phyloP scores from a whole-genome alignment of 1,140 invertebrate species.

The Chionoecetes opilio region DNA sequence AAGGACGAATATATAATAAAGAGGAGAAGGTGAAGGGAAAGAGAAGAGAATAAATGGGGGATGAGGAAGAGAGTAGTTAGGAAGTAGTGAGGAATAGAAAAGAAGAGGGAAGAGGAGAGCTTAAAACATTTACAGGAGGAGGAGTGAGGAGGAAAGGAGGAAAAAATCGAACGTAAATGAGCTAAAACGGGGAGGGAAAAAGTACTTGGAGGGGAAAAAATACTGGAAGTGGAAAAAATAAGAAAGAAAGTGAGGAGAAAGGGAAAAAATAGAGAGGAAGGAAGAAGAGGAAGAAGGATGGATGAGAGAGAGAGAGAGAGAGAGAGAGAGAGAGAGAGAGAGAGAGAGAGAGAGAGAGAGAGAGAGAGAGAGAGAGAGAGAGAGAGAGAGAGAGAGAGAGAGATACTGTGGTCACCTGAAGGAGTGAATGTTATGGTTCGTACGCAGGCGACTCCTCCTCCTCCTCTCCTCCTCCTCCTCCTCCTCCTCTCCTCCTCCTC shows the following conservation, averaged over 20 bases:
- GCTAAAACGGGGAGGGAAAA: too few species aligned
- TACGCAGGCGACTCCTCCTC: neutral
- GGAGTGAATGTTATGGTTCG: neutral
- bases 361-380: constrained; percentile 42
- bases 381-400: constrained; percentile 51
- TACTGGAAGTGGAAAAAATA: too few species aligned
- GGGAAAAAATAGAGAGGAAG: neutral
- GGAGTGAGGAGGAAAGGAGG: too few species aligned
- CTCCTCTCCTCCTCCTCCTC: neutral
- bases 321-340: neutral
- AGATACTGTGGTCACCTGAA: neutral
- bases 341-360: constrained; percentile 23
- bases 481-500: constrained; percentile 1
- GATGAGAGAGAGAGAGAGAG: neutral
- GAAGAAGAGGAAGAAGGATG: neutral
- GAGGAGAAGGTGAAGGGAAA: too few species aligned
- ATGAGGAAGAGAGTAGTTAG: too few species aligned
- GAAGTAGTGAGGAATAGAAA: too few species aligned
- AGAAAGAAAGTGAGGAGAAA: neutral
- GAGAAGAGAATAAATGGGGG: too few species aligned
- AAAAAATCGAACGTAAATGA: too few species aligned
- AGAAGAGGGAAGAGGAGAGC: too few species aligned
- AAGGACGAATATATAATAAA: too few species aligned
- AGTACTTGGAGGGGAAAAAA: too few species aligned
- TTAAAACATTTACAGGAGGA: too few species aligned